Evolutionary conservation across 1,140 invertebrate genomes (phyloP).

Genomic region (Caenorhabditis latens): DNA sequence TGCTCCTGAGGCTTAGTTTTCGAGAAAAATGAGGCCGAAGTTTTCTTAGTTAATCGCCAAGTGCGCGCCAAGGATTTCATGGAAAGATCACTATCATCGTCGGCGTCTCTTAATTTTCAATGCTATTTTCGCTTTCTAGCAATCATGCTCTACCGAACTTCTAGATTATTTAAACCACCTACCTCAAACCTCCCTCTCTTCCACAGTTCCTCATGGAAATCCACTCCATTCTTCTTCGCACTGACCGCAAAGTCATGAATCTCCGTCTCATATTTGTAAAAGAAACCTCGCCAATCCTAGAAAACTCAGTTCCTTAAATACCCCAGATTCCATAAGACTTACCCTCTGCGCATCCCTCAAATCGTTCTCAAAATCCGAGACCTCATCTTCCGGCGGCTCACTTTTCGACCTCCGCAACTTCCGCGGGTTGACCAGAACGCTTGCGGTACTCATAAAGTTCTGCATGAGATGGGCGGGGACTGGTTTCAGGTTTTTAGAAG

Average conservation of each 20-base stretch:
- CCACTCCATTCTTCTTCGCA: neutral
- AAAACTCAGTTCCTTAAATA: too few species aligned
- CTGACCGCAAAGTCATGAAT: neutral
- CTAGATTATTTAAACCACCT: too few species aligned
- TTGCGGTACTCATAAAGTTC: neutral
- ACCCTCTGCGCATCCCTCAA: constrained; percentile 30
- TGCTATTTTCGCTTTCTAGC: too few species aligned
- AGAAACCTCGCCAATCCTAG: neutral
- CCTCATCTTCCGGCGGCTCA: neutral
- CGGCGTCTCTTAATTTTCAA: too few species aligned
- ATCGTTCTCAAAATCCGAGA: constrained; percentile 6
- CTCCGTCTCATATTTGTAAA: constrained; percentile 1
- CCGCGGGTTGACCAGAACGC: neutral
- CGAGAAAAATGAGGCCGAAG: too few species aligned
- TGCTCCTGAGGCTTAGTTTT: too few species aligned
- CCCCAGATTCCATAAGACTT: neutral
- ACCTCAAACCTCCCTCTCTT: neutral
- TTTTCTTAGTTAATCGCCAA: too few species aligned
- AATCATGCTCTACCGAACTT: too few species aligned
- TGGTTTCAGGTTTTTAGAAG: neutral
- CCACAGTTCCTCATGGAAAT: constrained; percentile 19
- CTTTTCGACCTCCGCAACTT: neutral
- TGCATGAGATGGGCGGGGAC: neutral
- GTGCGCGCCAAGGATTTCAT: too few species aligned
- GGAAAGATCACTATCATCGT: too few species aligned